Conservation (phyloP, 1,140 invertebrate species). For the Mercenaria mercenaria region DNA sequence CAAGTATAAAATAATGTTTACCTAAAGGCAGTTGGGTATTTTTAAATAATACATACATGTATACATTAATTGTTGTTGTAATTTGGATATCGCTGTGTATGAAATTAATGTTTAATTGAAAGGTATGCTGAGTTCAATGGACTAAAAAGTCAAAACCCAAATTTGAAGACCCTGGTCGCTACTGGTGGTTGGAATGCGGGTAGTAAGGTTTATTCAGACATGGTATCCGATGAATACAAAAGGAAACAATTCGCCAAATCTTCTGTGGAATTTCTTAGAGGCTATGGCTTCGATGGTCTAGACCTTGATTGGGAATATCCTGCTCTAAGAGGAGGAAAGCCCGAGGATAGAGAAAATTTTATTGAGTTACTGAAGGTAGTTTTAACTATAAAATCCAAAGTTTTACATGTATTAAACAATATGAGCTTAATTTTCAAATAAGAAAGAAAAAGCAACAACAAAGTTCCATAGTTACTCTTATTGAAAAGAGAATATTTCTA, state of each 20-base stretch:
- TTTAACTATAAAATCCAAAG: neutral
- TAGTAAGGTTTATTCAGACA: conserved; percentile 91
- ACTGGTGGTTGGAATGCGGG: conserved; percentile 97
- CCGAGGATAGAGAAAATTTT: conserved; percentile 65
- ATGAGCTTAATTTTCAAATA: neutral
- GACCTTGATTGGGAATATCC: conserved; percentile 82
- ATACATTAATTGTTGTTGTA: too few species aligned
- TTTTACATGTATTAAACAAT: neutral
- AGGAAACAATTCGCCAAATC: conserved; percentile 94
- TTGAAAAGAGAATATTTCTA: neutral
- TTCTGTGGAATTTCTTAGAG: conserved; percentile 95
- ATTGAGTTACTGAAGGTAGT: conserved; percentile 54
- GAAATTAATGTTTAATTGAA: too few species aligned
- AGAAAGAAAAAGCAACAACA: neutral
- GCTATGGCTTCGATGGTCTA: conserved; percentile 83
- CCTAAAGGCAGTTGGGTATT: too few species aligned
- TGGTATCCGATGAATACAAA: conserved; percentile 87
- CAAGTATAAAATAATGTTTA: too few species aligned
- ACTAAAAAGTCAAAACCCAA: conserved; percentile 90
- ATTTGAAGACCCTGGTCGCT: conserved; percentile 92
- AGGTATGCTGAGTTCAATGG: conserved; percentile 86
- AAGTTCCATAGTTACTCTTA: neutral
- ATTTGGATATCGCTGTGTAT: too few species aligned
- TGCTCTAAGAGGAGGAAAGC: conserved; percentile 74
- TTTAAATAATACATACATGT: too few species aligned